Percentiles rank a stretch among this genome's conserved stretches.
Evolutionary conservation across 1,140 invertebrate genomes (phyloP).

Genomic region (Microplitis mediator): DNA sequence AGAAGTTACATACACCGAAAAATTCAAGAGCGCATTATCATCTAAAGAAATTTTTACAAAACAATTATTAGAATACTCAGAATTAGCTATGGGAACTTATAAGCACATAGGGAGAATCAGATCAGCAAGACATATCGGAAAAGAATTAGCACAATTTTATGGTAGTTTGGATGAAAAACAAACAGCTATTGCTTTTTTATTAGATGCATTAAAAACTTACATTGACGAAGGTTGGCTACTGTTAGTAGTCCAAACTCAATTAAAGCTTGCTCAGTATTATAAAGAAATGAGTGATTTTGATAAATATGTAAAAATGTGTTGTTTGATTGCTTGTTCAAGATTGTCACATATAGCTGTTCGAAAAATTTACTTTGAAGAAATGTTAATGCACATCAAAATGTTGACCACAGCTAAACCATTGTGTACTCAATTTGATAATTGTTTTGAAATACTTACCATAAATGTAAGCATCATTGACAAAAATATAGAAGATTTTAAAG

Average conservation of each 20-base stretch:
- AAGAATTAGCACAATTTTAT: conserved; percentile 89
- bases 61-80: conserved; percentile 90
- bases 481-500: conserved; percentile 65
- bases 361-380: conserved; percentile 78
- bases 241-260: conserved; percentile 79
- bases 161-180: conserved; percentile 83
- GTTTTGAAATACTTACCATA: conserved; percentile 61
- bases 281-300: conserved; percentile 76
- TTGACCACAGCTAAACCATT: conserved; percentile 58
- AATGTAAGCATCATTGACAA: conserved; percentile 61
- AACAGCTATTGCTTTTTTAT: conserved; percentile 87
- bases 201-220: conserved; percentile 85
- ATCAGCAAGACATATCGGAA: conserved; percentile 85
- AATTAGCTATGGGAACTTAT: conserved; percentile 94
- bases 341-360: conserved; percentile 76
- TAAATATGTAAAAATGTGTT: conserved; percentile 76
- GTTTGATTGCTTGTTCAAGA: conserved; percentile 75
- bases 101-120: conserved; percentile 91
- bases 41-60: conserved; percentile 88
- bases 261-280: conserved; percentile 87
- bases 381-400: conserved; percentile 71
- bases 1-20: conserved; percentile 76
- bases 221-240: conserved; percentile 85
- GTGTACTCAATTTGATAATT: conserved; percentile 51
- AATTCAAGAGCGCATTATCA: conserved; percentile 88